These are phyloP conservation scores for Drosophila borborema DNA, from an alignment of 2,888 invertebrate genomes.

Conservation along the genomic window DNA sequence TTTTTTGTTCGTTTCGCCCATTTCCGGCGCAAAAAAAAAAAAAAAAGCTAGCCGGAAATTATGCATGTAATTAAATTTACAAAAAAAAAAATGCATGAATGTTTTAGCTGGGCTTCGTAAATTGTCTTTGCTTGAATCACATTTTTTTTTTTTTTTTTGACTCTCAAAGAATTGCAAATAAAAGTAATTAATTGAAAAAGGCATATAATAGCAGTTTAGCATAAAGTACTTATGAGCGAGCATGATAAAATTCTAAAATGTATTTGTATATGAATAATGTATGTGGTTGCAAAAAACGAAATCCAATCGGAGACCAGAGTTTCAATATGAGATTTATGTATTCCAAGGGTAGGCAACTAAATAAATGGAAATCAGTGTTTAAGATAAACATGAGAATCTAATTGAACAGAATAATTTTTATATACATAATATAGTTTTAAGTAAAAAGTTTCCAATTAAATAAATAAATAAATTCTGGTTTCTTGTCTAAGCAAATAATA, in stretches of 20 bases:
- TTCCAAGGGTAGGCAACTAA: background rate
- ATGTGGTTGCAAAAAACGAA: background rate
- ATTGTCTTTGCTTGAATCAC: constrained; percentile 24
- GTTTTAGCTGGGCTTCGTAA: constrained; percentile 27
- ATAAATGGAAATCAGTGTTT: background rate
- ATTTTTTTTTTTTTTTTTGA: background rate
- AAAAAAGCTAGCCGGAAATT: constrained; percentile 54
- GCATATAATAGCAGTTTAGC: background rate
- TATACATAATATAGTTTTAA: background rate
- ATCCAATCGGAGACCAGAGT: background rate
- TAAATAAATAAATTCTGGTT: background rate
- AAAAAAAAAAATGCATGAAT: constrained; percentile 24
- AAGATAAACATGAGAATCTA: background rate
- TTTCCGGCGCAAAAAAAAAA: constrained; percentile 33
- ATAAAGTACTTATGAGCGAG: background rate
- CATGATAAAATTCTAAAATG: background rate
- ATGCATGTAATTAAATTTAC: constrained; percentile 59
- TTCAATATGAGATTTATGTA: background rate
- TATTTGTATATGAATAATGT: background rate
- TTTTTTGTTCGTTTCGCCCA: constrained; percentile 7
- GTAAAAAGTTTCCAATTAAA: background rate
- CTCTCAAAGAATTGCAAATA: background rate
- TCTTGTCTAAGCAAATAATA: background rate
- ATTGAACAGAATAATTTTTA: background rate
- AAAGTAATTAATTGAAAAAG: background rate